phyloP scores from a whole-genome alignment of 2,888 invertebrate species.

The Calameuta filiformis region DNA sequence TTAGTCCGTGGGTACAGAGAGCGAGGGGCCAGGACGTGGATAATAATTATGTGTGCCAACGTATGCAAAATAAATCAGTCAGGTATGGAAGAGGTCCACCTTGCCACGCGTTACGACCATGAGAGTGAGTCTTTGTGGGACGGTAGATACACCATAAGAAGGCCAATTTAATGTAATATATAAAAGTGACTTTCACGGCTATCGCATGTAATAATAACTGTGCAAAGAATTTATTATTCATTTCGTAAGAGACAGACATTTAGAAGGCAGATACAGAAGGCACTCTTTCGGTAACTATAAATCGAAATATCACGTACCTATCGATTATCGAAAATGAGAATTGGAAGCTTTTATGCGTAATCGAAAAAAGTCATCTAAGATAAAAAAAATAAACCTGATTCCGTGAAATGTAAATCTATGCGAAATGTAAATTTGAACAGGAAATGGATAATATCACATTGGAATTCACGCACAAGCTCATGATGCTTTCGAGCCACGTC shows the following conservation, averaged over 20 bases:
- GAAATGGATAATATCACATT: not conserved
- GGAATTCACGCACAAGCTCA: not conserved
- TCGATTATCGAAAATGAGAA: not conserved
- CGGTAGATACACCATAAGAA: conserved; percentile 14
- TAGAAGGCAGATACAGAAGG: not conserved
- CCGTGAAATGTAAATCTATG: not conserved
- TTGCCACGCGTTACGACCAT: not conserved
- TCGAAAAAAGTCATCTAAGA: not conserved
- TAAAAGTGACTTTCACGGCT: conserved; percentile 25
- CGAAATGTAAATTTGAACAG: not conserved
- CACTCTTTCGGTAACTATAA: not conserved
- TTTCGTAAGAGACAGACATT: not conserved
- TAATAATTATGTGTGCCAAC: conserved; percentile 15
- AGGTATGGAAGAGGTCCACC: not conserved
- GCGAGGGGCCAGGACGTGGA: conserved; percentile 4
- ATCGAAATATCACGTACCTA: too few species aligned
- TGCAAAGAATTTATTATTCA: not conserved
- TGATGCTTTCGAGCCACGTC: not conserved
- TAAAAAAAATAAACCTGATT: not conserved
- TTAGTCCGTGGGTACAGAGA: conserved; percentile 17
- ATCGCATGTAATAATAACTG: conserved; percentile 16
- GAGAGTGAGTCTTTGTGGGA: conserved; percentile 4
- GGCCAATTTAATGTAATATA: conserved; percentile 20
- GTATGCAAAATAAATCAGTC: conserved; percentile 18
- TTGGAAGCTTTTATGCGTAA: not conserved